Conservation (phyloP, 2,797 vertebrate genomes). For the Eulemur albifrons region DNA sequence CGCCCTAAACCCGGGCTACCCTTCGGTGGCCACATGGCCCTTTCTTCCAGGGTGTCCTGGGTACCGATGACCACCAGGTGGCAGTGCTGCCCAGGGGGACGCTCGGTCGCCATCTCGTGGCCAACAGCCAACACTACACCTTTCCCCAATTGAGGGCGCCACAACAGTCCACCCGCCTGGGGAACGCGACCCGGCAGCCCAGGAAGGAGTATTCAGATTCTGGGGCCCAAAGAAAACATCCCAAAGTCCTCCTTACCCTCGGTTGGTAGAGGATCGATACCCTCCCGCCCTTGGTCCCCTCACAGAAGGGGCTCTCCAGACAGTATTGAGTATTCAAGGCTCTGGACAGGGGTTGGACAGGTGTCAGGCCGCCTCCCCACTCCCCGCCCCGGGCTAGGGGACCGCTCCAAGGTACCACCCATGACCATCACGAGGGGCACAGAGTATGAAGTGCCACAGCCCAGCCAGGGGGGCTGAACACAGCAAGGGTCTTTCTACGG, state of each 20-base stretch:
- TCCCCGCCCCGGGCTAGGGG: neutral
- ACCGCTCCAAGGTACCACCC: neutral
- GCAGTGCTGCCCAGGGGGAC: neutral
- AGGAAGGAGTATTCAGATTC: neutral
- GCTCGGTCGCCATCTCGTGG: constrained; percentile 25
- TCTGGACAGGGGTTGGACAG: neutral
- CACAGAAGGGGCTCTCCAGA: neutral
- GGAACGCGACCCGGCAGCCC: neutral
- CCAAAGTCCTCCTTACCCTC: neutral
- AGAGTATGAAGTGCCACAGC: neutral
- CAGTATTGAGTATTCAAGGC: neutral
- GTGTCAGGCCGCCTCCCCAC: neutral
- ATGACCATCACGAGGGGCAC: neutral
- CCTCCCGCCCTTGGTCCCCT: too few relatives aligned
- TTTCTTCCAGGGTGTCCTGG: neutral
- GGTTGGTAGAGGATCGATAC: too few relatives aligned
- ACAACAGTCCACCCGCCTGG: too few relatives aligned
- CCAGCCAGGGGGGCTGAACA: neutral
- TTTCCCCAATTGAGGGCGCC: accelerated
- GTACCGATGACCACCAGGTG: neutral
- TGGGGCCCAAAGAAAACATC: neutral
- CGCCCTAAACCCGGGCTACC: accelerated
- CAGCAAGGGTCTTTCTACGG: neutral
- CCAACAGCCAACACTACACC: neutral
- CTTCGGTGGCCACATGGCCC: accelerated